Conservation (phyloP, 1,140 invertebrate genomes). For the Charaxes varanes region DNA sequence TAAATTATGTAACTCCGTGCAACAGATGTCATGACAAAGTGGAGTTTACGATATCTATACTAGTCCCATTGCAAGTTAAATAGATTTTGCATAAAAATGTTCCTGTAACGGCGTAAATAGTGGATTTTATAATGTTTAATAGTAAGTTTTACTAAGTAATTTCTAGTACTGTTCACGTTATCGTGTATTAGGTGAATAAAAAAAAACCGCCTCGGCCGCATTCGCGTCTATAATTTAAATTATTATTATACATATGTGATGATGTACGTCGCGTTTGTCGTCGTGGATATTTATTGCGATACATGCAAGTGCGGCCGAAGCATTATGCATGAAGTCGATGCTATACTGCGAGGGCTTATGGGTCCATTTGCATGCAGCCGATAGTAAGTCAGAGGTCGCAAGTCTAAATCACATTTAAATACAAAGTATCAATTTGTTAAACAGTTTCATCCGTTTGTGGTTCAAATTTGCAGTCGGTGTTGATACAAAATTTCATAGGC, state of each 20-base stretch:
- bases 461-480: no score
- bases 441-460: no score
- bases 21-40: constrained; percentile 43
- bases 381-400: no score
- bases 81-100: constrained; percentile 68
- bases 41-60: constrained; percentile 56
- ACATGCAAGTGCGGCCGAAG: no score
- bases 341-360: constrained; percentile 3
- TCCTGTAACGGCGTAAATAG: constrained; percentile 68
- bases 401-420: no score
- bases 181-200: constrained; percentile 15
- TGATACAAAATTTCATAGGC: no score
- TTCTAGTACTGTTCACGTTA: constrained; percentile 30
- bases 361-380: no score
- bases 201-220: neutral
- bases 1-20: constrained; percentile 48
- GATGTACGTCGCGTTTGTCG: no score
- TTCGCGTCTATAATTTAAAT: no score
- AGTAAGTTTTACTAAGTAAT: constrained; percentile 42
- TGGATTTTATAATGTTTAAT: constrained; percentile 54
- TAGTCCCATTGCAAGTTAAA: constrained; percentile 68
- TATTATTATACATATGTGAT: no score
- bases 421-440: no score
- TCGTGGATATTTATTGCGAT: no score
- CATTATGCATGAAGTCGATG: constrained; percentile 4